These are phyloP conservation scores for Pelvicachromis taeniatus DNA, from an alignment of 2,113 vertebrate genomes.

Conservation along the genomic window DNA sequence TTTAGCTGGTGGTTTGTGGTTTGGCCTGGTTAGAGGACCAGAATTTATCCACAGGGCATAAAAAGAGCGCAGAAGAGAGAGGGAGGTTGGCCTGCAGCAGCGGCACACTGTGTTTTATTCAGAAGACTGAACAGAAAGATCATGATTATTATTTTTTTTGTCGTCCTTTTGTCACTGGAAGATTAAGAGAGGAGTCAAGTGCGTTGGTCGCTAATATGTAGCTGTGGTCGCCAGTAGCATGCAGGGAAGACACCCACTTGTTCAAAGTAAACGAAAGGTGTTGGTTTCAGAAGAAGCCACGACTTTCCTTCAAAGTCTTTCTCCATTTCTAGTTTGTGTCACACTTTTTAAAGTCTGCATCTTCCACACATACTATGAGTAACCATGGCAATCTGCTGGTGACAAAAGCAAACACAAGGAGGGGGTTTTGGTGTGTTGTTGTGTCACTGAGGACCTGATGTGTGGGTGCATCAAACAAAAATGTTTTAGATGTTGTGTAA, in stretches of 20 bases:
- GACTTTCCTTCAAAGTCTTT: not conserved
- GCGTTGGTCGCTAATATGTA: not conserved
- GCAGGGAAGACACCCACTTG: not conserved
- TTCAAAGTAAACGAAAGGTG: not conserved
- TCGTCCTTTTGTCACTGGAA: not conserved
- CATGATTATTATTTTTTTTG: not conserved
- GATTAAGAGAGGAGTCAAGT: not conserved
- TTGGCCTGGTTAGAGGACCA: constrained; percentile 12
- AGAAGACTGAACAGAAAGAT: not conserved
- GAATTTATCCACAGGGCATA: not conserved
- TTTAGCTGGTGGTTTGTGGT: constrained; percentile 43
- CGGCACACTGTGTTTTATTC: not conserved
- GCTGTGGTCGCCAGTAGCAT: not conserved
- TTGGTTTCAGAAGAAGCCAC: not conserved
- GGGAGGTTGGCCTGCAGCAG: not conserved
- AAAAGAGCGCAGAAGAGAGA: not conserved
- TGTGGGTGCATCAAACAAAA: not conserved
- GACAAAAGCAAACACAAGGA: not conserved
- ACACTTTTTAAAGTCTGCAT: not conserved
- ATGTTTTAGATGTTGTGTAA: not conserved
- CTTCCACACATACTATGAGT: not conserved
- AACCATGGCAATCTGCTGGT: not conserved
- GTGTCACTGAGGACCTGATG: not conserved
- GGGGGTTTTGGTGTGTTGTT: not conserved
- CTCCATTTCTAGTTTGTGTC: not conserved